phyloP scores from a whole-genome alignment of 1,140 invertebrate species.

The Diachasmimorpha longicaudata region DNA sequence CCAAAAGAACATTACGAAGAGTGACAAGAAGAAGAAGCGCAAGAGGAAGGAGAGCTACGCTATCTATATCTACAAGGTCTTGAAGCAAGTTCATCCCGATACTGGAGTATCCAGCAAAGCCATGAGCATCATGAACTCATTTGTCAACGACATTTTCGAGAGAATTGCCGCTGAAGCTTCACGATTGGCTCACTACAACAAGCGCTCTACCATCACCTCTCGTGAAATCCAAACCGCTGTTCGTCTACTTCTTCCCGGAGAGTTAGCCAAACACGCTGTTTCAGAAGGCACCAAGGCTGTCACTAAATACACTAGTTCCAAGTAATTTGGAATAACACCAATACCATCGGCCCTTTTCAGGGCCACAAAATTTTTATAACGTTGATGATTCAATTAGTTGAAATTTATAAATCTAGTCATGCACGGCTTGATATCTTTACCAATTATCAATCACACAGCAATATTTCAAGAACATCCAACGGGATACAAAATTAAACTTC shows the following conservation, averaged over 20 bases:
- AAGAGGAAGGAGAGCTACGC: neutral
- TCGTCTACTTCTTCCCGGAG: neutral
- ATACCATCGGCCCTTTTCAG: neutral
- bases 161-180: neutral
- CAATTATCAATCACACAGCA: too few species aligned
- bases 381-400: too few species aligned
- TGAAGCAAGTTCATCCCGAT: neutral
- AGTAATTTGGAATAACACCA: neutral
- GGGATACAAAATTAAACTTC: too few species aligned
- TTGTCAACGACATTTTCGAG: neutral
- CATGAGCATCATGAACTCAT: neutral
- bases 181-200: neutral
- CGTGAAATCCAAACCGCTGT: neutral
- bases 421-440: too few species aligned
- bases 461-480: too few species aligned
- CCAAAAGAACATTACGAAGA: neutral
- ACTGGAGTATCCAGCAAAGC: neutral
- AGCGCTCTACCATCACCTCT: neutral
- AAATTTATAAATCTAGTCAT: too few species aligned
- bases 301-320: neutral
- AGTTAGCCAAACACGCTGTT: too few species aligned
- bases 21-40: neutral
- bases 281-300: neutral
- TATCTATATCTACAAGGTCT: neutral
- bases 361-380: neutral